Conservation (phyloP, 2,888 invertebrate species). For the Conchocele bisecta region DNA sequence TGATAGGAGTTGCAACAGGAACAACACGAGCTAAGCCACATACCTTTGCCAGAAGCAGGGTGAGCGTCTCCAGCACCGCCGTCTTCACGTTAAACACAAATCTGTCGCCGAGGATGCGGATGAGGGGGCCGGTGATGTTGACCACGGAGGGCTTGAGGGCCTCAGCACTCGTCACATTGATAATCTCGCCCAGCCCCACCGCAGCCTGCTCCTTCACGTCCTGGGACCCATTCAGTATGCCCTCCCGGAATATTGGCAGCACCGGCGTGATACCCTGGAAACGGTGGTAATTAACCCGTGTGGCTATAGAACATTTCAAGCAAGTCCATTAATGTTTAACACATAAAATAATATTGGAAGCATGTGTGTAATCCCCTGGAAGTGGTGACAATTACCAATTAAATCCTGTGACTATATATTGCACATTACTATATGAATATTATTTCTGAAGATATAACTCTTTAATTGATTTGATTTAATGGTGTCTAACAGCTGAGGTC, state of each 20-base stretch:
- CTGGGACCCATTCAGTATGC: constrained; percentile 96
- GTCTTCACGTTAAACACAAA: constrained; percentile 97
- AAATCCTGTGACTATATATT: too few species aligned
- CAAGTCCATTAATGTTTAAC: too few species aligned
- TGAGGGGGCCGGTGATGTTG: constrained; percentile 98
- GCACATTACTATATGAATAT: too few species aligned
- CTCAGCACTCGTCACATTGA: constrained; percentile 91
- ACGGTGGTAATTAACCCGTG: too few species aligned
- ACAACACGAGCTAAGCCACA: constrained; percentile 38
- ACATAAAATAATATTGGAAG: too few species aligned
- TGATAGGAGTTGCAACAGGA: too few species aligned
- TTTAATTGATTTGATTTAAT: too few species aligned
- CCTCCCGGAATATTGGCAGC: constrained; percentile 97
- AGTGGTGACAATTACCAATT: too few species aligned
- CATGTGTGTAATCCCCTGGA: too few species aligned
- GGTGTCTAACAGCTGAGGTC: too few species aligned
- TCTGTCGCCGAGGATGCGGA: constrained; percentile 97
- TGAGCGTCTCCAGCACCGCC: constrained; percentile 96
- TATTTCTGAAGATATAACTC: too few species aligned
- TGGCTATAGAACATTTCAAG: too few species aligned
- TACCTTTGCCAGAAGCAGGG: constrained; percentile 94
- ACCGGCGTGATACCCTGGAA: constrained; percentile 93
- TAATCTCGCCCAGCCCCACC: constrained; percentile 93
- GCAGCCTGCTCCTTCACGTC: constrained; percentile 98
- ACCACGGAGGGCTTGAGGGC: constrained; percentile 98